Evolutionary conservation across 2,888 invertebrate genomes (phyloP).

Genomic region (Bursaphelenchus okinawaensis): DNA sequence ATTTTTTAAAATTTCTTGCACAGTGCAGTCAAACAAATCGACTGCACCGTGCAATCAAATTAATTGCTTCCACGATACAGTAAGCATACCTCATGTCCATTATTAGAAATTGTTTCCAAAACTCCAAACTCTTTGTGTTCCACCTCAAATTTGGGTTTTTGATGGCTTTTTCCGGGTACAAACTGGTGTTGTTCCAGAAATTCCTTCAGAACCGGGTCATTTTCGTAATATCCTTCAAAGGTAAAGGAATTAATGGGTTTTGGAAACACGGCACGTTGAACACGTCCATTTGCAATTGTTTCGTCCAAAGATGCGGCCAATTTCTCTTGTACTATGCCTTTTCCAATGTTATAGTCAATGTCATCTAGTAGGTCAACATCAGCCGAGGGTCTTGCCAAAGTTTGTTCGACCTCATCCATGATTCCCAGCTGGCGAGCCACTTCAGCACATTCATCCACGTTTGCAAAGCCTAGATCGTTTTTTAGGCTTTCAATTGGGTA

Average conservation of each 20-base stretch:
- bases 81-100: too few species aligned
- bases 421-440: background rate
- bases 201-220: background rate
- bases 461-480: background rate
- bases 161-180: too few species aligned
- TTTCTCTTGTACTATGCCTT: background rate
- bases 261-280: slow-evolving; percentile 9
- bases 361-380: background rate
- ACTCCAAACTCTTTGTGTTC: too few species aligned
- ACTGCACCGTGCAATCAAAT: too few species aligned
- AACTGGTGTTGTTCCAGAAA: background rate
- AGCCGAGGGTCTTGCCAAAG: too few species aligned
- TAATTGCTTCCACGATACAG: too few species aligned
- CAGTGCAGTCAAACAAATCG: too few species aligned
- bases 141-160: too few species aligned
- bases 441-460: background rate
- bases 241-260: slow-evolving; percentile 15
- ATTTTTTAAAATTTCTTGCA: too few species aligned
- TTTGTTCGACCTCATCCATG: background rate
- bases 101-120: too few species aligned
- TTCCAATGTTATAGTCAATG: background rate
- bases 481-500: background rate
- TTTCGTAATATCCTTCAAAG: background rate
- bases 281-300: slow-evolving; percentile 11
- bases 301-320: background rate